Conservation (phyloP, 2,888 invertebrate genomes). For the Anoplius nigerrimus region DNA sequence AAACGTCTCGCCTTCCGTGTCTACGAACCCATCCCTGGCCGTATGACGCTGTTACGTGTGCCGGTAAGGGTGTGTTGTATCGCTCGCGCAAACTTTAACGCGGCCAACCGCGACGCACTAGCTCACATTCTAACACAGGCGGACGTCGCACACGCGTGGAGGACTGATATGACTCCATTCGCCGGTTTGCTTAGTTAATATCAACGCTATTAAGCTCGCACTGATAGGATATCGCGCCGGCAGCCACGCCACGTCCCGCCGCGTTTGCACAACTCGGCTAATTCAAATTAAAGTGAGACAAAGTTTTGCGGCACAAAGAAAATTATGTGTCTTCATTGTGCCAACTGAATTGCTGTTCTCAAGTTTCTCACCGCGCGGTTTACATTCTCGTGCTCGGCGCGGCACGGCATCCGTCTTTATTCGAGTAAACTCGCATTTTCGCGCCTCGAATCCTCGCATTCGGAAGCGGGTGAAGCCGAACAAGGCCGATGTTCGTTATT, state of each 20-base stretch:
- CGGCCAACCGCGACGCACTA: constrained; percentile 6
- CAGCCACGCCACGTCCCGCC: constrained; percentile 29
- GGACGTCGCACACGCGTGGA: constrained; percentile 35
- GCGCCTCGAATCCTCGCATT: not conserved
- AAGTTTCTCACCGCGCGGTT: no score
- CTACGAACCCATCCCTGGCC: not conserved
- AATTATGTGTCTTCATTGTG: constrained; percentile 15
- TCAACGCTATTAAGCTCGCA: constrained; percentile 58
- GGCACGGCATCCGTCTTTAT: no score
- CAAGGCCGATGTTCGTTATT: not conserved
- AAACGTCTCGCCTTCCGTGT: constrained; percentile 34
- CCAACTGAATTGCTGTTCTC: no score
- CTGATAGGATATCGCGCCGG: constrained; percentile 54
- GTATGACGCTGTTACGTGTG: not conserved
- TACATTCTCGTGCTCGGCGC: no score
- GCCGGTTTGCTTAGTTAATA: constrained; percentile 60
- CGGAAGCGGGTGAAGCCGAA: not conserved
- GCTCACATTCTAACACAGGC: not conserved
- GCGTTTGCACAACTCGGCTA: constrained; percentile 39
- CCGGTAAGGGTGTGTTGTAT: constrained; percentile 24
- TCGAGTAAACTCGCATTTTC: no score
- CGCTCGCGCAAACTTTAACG: constrained; percentile 45
- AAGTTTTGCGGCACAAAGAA: constrained; percentile 17
- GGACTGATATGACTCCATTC: constrained; percentile 55
- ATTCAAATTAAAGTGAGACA: constrained; percentile 40